Percentiles rank a stretch among this genome's conserved stretches.
Conservation (phyloP, 1,140 invertebrate species). For the Neodiprion fabricii region DNA sequence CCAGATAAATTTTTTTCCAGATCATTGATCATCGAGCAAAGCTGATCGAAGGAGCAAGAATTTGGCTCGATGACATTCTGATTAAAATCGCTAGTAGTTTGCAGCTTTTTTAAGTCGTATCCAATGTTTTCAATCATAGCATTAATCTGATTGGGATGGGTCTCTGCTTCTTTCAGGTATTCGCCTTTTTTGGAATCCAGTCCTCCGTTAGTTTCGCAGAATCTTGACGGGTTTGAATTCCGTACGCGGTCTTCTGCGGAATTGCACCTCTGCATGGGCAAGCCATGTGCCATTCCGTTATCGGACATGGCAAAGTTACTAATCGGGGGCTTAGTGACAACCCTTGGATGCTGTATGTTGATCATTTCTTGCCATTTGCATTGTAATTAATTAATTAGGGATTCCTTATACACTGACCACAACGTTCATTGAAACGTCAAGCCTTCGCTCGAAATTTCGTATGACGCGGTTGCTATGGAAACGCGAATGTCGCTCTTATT, state of each 20-base stretch:
- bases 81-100: constrained; percentile 41
- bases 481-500: not conserved
- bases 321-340: constrained; percentile 32
- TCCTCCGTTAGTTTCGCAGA: not conserved
- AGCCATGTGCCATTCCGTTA: constrained; percentile 6
- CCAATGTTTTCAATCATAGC: not conserved
- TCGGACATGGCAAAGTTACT: not conserved
- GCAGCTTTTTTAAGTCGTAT: constrained; percentile 11
- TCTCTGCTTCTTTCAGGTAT: not conserved
- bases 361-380: constrained; percentile 30
- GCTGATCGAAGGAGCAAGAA: constrained; percentile 43
- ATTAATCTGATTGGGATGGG: not conserved
- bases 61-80: constrained; percentile 48
- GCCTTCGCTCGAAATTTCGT: not conserved
- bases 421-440: not conserved
- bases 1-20: constrained; percentile 40
- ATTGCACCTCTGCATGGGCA: constrained; percentile 12
- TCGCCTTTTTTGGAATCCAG: not conserved
- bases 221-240: constrained; percentile 6
- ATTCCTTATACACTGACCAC: too few relatives aligned
- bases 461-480: not conserved
- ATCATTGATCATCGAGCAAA: constrained; percentile 49
- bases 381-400: not conserved
- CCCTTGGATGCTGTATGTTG: constrained; percentile 36
- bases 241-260: not conserved